These are phyloP conservation scores for Cololabis saira DNA, from an alignment of 2,113 vertebrate species.

Conservation along the genomic window DNA sequence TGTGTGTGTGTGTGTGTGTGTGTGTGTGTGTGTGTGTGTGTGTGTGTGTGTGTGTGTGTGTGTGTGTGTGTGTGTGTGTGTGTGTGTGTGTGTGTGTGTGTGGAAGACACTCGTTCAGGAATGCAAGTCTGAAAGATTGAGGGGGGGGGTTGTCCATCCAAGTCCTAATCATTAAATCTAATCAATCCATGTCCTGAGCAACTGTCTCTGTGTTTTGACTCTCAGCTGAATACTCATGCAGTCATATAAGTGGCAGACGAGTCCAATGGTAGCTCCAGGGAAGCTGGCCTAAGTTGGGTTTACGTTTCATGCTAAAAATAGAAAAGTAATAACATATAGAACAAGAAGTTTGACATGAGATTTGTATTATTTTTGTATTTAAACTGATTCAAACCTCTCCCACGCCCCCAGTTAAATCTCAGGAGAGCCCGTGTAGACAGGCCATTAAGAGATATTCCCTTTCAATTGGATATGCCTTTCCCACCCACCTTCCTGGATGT, in stretches of 20 bases:
- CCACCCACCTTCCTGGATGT: constrained; percentile 77
- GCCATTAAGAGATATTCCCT: constrained; percentile 55
- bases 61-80: too few relatives aligned
- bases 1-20: constrained; percentile 47
- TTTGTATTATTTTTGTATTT: constrained; percentile 23
- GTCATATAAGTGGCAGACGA: not conserved
- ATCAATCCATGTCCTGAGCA: constrained; percentile 68
- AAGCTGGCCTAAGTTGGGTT: not conserved
- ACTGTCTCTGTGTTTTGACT: constrained; percentile 62
- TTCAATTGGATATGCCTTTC: constrained; percentile 58
- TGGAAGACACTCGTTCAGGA: constrained; percentile 61
- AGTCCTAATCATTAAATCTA: constrained; percentile 79
- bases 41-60: too few relatives aligned
- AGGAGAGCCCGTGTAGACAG: constrained; percentile 30
- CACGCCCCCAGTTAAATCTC: constrained; percentile 40
- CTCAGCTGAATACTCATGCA: not conserved
- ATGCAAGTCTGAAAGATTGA: constrained; percentile 55
- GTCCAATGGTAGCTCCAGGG: constrained; percentile 21
- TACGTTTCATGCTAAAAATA: constrained; percentile 26
- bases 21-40: constrained; percentile 1
- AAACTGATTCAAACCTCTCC: constrained; percentile 49
- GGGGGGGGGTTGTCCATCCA: constrained; percentile 44
- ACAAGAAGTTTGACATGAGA: constrained; percentile 22
- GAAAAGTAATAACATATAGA: constrained; percentile 5
- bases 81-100: constrained; percentile 49